Evolutionary conservation across 2,113 vertebrate species (phyloP), one percentile per base, ranked within the genome.

Genomic region (Labeo catla): DNA sequence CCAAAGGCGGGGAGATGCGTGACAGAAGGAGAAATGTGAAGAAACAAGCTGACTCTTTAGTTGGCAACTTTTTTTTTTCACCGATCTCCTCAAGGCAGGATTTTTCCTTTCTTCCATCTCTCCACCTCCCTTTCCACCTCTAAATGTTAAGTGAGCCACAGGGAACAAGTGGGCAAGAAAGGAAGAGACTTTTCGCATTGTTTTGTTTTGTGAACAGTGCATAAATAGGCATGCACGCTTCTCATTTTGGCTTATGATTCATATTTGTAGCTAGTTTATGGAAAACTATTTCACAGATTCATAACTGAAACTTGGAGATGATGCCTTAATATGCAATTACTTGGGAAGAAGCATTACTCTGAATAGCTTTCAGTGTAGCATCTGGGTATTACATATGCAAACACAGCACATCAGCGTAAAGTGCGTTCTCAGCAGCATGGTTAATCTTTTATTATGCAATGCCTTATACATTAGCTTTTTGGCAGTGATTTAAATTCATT

Each of bases 101-200:
- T 45, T 36, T 78, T 86, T 80, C 54, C 68, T 88, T 81, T 70
- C 68, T 28, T 86, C 57, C 36, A 15, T 59, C 50, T 73, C 50
- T 70, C 76, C n/a, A 68, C 79, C 54, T 72, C 61, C 57, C 57
- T 54, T 65, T 84, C 79, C 80, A 23, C 19, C 39, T 76, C 54
- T 87, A 84, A 88, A 84, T 89, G 74, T 86, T 81, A 81, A 86
- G 80, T 87, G 81, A 84, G 87, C 87, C 28, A 52, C 52, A 47
- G 84, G 74, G 80, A 88, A 84, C 52, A 81, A 89, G 89, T 89
- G 84, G 89, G 89, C 84, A 82, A 86, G 59, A 86, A 85, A 76
- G 50, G 70, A 83, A 61, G 65, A 83, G 10, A 52, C 36, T 57
- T 79, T 85, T 52, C 1, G 3, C 39, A 65, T 85, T 76, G 79